These are phyloP conservation scores for Notamacropus eugenii DNA, from an alignment of 2,797 vertebrate genomes.

Conservation along the genomic window DNA sequence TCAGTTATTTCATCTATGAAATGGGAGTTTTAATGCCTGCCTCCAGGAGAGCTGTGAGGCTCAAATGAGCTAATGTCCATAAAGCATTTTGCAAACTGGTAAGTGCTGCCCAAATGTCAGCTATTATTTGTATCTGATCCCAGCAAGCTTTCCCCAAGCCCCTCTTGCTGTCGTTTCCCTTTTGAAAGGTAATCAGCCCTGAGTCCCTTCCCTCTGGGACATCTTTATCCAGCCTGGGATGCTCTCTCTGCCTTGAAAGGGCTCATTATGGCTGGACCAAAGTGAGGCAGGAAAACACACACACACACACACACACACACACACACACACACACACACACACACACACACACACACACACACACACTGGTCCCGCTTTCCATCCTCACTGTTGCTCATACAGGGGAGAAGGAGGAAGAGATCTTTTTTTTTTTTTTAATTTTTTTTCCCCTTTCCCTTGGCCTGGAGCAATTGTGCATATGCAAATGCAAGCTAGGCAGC, in stretches of 20 bases:
- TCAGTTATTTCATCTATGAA: background rate
- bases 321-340: too few relatives aligned
- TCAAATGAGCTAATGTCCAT: background rate
- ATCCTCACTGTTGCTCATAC: conserved; percentile 73
- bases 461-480: conserved; percentile 88
- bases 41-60: background rate
- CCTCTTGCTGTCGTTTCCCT: background rate
- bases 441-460: conserved; percentile 76
- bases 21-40: background rate
- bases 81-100: background rate
- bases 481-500: conserved; percentile 85
- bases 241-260: conserved; percentile 62
- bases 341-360: background rate
- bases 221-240: conserved; percentile 77
- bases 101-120: background rate
- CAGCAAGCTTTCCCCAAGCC: conserved; percentile 5
- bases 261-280: conserved; percentile 56
- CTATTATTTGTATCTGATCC: background rate
- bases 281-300: conserved; percentile 19
- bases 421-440: conserved; percentile 40
- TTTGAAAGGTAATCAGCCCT: conserved; percentile 77
- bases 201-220: conserved; percentile 61
- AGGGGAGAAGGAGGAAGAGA: conserved; percentile 76
- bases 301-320: background rate
- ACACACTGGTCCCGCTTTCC: conserved; percentile 39